phyloP scores from a whole-genome alignment of 2,797 vertebrate species.

The Tympanoctomys barrerae region DNA sequence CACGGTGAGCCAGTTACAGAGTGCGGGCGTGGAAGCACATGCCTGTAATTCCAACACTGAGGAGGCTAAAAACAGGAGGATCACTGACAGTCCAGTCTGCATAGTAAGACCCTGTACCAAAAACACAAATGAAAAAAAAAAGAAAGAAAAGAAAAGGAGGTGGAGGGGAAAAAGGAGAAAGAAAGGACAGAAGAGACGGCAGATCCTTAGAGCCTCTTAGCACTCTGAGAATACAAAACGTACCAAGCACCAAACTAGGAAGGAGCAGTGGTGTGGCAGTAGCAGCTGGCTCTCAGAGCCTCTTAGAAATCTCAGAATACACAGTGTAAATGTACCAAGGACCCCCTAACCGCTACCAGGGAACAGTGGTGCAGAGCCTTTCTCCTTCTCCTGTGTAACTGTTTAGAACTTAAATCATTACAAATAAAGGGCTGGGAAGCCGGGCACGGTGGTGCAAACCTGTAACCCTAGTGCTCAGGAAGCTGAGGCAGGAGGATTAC shows the following conservation, averaged over 20 bases:
- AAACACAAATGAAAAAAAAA: background rate
- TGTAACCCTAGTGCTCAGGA: background rate
- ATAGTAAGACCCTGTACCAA: too few species aligned
- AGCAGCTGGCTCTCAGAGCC: background rate
- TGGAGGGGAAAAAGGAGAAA: background rate
- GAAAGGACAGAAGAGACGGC: background rate
- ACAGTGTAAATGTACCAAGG: background rate
- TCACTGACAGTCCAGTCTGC: too few species aligned
- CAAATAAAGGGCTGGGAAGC: background rate
- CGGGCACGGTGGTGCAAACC: background rate
- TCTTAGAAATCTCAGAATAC: background rate
- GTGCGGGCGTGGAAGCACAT: too few species aligned
- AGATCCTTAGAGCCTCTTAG: background rate
- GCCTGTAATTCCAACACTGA: too few species aligned
- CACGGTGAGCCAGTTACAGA: too few species aligned
- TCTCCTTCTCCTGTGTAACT: background rate
- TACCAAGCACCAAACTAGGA: background rate
- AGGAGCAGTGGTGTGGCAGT: background rate
- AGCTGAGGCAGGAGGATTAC: background rate
- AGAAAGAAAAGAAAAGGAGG: background rate
- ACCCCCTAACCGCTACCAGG: background rate
- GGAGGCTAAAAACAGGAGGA: too few species aligned
- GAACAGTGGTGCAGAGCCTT: background rate
- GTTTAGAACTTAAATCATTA: conserved; percentile 38
- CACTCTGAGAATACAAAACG: background rate